Base-by-base conservation (phyloP, 2,888 invertebrate genomes). In the Panorpa germanica region DNA sequence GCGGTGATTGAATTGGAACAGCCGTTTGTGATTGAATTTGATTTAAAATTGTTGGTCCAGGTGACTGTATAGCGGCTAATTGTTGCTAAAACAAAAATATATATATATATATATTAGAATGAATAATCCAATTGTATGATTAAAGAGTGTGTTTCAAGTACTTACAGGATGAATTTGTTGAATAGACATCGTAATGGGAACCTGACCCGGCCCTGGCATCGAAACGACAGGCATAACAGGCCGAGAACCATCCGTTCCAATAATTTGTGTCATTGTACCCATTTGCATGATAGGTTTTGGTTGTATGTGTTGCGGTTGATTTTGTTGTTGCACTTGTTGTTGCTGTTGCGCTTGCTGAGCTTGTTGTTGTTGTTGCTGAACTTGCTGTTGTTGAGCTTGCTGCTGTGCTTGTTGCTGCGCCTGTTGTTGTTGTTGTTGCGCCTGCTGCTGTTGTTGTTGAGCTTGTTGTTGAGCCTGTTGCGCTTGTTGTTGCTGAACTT, bases 221-320 rank as follows among this genome's bases (percentile, higher is more conserved):
- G 72, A 70, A 1, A 72, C 71, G 0, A 72, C 72, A 0, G 73
- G 72, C 59, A 73, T 57, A 1, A 68, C 61, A 1, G 63, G 63
- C 33, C 67, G 59, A n/a, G n/a, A n/a, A n/a, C n/a, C n/a, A n/a
- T n/a, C n/a, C n/a, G n/a, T n/a, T n/a, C n/a, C n/a, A 24, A 63
- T 61, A 12, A n/a, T n/a, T n/a, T n/a, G n/a, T n/a, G n/a, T n/a
- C 2, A 13, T 19, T 7, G 10, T 24, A n/a, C 19, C 44, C 57
- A 48, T 45, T 61, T 63, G 58, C 59, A 64, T 63, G 42, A 65
- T 53, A 6, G 63, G 62, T 43, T 63, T 62, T 3, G 61, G 59
- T 39, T 62, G 62, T 21, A 61, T 58, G 38, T 61, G 61, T 37
- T 59, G 60, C 21, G 53, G 59, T 23, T 51, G 52, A 4, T 35